Evolutionary conservation across 2,888 invertebrate genomes (phyloP).

Genomic region (Tupiocoris notatus): DNA sequence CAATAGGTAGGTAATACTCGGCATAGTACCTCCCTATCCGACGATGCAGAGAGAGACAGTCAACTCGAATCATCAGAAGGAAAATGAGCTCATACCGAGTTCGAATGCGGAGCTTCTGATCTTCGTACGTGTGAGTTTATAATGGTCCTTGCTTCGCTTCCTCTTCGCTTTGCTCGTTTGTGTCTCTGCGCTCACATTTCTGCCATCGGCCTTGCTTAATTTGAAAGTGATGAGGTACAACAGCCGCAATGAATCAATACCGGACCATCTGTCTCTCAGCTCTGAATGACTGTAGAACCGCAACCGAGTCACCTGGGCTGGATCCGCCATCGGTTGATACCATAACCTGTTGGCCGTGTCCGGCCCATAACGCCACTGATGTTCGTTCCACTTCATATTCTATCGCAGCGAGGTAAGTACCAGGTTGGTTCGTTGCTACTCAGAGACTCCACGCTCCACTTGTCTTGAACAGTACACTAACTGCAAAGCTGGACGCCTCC

Average conservation of each 20-base stretch:
- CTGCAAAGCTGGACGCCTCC: not conserved
- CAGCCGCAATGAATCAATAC: not conserved
- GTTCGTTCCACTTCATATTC: not conserved
- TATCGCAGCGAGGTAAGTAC: not conserved
- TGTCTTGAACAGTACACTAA: not conserved
- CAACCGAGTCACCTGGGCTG: not conserved
- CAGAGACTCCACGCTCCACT: not conserved
- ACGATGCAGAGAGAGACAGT: not conserved
- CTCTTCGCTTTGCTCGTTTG: not conserved
- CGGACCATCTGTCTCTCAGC: not conserved
- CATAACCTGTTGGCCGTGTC: not conserved
- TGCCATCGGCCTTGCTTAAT: not conserved
- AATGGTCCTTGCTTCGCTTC: not conserved
- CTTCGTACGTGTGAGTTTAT: not conserved
- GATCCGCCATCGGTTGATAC: no score
- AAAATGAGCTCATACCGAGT: not conserved
- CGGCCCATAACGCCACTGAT: not conserved
- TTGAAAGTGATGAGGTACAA: not conserved
- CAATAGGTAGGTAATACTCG: no score
- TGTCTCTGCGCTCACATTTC: not conserved
- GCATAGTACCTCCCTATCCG: not conserved
- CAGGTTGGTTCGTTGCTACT: not conserved
- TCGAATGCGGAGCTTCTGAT: not conserved
- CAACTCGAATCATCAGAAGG: not conserved
- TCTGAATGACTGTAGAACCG: not conserved